Percentiles rank a stretch among this genome's conserved stretches.
Conservation (phyloP, 2,797 vertebrate species). For the Ctenosaura bakeri region DNA sequence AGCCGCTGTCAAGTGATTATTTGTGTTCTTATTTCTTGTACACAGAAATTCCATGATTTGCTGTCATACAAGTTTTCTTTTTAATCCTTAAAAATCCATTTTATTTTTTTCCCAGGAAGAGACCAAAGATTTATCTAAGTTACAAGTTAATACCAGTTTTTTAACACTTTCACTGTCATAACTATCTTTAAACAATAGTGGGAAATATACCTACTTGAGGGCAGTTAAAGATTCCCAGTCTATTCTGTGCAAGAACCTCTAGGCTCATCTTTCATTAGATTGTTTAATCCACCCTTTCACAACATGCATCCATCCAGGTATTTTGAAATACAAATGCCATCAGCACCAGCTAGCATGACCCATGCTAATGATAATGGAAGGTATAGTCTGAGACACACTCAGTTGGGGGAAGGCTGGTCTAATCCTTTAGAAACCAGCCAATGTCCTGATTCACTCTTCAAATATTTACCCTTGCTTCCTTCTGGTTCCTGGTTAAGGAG, state of each 20-base stretch:
- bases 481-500: not conserved
- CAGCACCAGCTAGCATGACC: not conserved
- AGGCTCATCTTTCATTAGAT: not conserved
- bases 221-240: not conserved
- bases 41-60: constrained; percentile 10
- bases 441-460: not conserved
- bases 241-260: not conserved
- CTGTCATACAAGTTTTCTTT: not conserved
- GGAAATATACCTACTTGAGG: not conserved
- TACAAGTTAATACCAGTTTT: not conserved
- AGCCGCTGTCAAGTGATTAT: constrained; percentile 7
- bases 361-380: not conserved
- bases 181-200: not conserved
- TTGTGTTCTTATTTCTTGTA: constrained; percentile 24
- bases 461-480: rapidly evolving
- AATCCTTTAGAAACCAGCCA: not conserved
- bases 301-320: not conserved
- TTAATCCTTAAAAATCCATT: not conserved
- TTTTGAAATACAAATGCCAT: not conserved
- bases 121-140: not conserved
- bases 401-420: not conserved
- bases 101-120: not conserved
- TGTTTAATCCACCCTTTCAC: not conserved
- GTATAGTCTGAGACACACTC: not conserved
- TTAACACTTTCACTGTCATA: not conserved